A percentile compares a stretch with the other conserved stretches of the same genome.
phyloP scores from a whole-genome alignment of 2,797 vertebrate genomes.

The Poecilia picta region DNA sequence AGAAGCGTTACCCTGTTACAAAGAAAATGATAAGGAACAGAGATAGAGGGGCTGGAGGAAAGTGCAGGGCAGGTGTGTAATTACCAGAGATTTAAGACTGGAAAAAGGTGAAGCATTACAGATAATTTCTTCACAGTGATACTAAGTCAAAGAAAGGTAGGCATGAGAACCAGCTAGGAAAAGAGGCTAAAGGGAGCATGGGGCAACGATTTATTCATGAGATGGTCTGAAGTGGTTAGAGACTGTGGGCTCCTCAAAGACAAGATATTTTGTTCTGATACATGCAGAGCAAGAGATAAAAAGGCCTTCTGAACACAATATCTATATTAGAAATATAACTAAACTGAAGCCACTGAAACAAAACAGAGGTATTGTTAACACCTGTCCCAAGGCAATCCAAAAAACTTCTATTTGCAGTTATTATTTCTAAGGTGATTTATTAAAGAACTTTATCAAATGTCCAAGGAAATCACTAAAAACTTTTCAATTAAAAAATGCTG shows the following conservation, averaged over 20 bases:
- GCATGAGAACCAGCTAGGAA: slow-evolving; percentile 28
- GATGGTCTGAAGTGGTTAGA: slow-evolving; percentile 29
- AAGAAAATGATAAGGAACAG: slow-evolving; percentile 47
- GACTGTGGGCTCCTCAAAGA: slow-evolving; percentile 55
- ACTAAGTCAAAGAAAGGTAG: slow-evolving; percentile 22
- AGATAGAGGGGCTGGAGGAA: slow-evolving; percentile 42
- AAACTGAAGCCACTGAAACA: neutral
- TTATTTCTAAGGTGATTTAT: neutral
- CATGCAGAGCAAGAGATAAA: slow-evolving; percentile 38
- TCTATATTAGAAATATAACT: slow-evolving; percentile 33
- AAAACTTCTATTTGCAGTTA: neutral
- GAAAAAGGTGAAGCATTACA: slow-evolving; percentile 33
- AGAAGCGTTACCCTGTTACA: slow-evolving; percentile 63
- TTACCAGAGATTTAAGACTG: slow-evolving; percentile 42
- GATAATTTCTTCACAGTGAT: slow-evolving; percentile 35
- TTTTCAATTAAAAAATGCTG: neutral
- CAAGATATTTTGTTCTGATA: slow-evolving; percentile 51
- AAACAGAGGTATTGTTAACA: neutral
- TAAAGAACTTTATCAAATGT: neutral
- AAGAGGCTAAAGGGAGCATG: slow-evolving; percentile 10
- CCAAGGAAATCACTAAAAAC: neutral
- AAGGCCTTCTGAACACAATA: slow-evolving; percentile 12
- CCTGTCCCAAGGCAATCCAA: neutral
- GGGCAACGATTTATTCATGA: slow-evolving; percentile 62
- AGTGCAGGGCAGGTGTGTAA: slow-evolving; percentile 48